Percentiles rank a stretch among this genome's conserved stretches.
These are phyloP conservation scores for Azorinus chamasolen DNA, from an alignment of 2,888 invertebrate species.

Conservation along the genomic window DNA sequence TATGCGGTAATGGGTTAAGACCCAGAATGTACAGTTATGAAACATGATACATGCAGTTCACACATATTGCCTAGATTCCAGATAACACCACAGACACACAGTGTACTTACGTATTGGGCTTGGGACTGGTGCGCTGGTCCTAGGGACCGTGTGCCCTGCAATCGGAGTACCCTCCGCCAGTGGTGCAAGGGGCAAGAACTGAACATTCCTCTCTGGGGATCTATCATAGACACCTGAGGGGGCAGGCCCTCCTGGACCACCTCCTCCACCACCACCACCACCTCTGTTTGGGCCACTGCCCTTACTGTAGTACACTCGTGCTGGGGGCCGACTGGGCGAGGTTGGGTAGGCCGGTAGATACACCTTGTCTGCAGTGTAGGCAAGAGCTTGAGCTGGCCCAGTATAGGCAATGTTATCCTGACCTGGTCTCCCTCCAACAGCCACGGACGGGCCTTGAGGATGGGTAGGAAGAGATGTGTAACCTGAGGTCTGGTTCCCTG, in stretches of 20 bases:
- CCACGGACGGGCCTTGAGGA: constrained; percentile 53
- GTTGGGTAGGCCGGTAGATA: constrained; percentile 69
- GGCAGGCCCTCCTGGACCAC: constrained; percentile 40
- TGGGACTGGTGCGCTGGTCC: constrained; percentile 66
- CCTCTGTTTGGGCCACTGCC: constrained; percentile 52
- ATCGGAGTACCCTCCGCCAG: constrained; percentile 80
- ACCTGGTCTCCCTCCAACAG: constrained; percentile 51
- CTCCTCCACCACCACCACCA: constrained; percentile 45
- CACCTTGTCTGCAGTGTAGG: constrained; percentile 62
- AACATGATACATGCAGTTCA: too few relatives aligned
- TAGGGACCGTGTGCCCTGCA: constrained; percentile 53
- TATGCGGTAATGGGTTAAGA: too few relatives aligned
- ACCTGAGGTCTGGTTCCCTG: constrained; percentile 50
- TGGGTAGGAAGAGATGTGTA: constrained; percentile 57
- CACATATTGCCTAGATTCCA: too few relatives aligned
- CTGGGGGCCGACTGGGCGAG: constrained; percentile 60
- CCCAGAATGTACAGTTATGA: too few relatives aligned
- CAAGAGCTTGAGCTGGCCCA: constrained; percentile 57
- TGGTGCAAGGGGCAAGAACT: constrained; percentile 70
- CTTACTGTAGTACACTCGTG: constrained; percentile 63
- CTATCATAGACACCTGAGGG: constrained; percentile 34
- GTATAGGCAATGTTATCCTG: constrained; percentile 52
- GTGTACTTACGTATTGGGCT: constrained; percentile 78
- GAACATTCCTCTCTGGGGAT: constrained; percentile 58
- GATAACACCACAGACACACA: not conserved